These are phyloP conservation scores for Diaprepes abbreviatus DNA, from an alignment of 2,888 invertebrate genomes.

Conservation along the genomic window DNA sequence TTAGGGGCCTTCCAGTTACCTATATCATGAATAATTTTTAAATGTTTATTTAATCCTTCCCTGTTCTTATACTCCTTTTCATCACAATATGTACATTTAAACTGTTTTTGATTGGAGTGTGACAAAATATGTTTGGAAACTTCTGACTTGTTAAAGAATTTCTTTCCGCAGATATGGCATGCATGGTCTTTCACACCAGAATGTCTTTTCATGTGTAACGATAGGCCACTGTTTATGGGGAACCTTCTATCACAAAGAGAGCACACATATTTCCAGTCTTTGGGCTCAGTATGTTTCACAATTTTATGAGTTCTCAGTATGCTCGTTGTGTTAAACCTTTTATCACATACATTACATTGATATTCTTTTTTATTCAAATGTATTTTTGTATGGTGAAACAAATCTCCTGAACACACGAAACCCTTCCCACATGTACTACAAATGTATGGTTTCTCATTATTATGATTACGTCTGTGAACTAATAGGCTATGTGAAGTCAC, in stretches of 20 bases:
- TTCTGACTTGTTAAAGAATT: slow-evolving; percentile 59
- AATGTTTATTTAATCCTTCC: slow-evolving; percentile 56
- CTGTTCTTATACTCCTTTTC: slow-evolving; percentile 57
- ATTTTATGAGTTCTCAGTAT: slow-evolving; percentile 57
- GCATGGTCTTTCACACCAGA: slow-evolving; percentile 61
- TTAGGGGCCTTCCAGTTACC: slow-evolving; percentile 61
- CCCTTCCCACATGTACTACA: slow-evolving; percentile 62
- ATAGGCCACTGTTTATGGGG: slow-evolving; percentile 57
- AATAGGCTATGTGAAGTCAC: slow-evolving; percentile 56
- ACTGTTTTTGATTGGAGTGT: slow-evolving; percentile 56
- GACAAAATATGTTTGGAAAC: slow-evolving; percentile 56
- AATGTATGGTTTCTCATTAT: slow-evolving; percentile 56
- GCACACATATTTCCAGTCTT: slow-evolving; percentile 59
- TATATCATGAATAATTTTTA: slow-evolving; percentile 55
- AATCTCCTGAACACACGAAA: slow-evolving; percentile 57
- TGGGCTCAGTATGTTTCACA: slow-evolving; percentile 59
- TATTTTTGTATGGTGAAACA: slow-evolving; percentile 58
- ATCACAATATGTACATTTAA: slow-evolving; percentile 55
- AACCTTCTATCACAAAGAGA: slow-evolving; percentile 55
- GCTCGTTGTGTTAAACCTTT: slow-evolving; percentile 58
- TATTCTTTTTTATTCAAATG: slow-evolving; percentile 58
- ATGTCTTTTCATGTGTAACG: slow-evolving; percentile 56
- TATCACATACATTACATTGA: slow-evolving; percentile 56
- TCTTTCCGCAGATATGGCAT: slow-evolving; percentile 63
- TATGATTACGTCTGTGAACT: slow-evolving; percentile 57